These are phyloP conservation scores for Neoascia interrupta DNA, from an alignment of 2,888 invertebrate genomes.

Conservation along the genomic window DNA sequence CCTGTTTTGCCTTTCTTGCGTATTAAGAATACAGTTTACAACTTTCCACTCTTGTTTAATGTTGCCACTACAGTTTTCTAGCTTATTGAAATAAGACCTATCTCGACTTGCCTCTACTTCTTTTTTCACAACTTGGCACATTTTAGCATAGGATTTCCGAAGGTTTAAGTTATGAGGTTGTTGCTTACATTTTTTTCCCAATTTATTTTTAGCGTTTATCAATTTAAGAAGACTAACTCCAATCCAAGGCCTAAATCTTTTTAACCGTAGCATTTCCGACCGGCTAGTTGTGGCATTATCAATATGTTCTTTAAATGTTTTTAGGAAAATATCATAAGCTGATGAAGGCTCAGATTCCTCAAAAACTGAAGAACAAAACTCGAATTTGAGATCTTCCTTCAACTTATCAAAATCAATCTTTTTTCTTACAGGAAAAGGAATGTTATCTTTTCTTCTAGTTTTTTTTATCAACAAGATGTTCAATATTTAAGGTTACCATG, in stretches of 20 bases:
- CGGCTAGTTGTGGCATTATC: background rate
- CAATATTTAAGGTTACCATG: background rate
- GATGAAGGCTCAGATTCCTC: slow-evolving; percentile 8
- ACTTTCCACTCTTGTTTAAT: slow-evolving; percentile 32
- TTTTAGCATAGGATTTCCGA: slow-evolving; percentile 2
- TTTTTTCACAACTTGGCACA: slow-evolving; percentile 16
- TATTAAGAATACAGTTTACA: slow-evolving; percentile 15
- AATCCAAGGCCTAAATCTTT: slow-evolving; percentile 26
- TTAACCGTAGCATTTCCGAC: background rate
- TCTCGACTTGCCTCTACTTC: slow-evolving; percentile 1
- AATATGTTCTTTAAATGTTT: slow-evolving; percentile 22
- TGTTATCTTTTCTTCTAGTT: too few relatives aligned
- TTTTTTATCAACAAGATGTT: too few relatives aligned
- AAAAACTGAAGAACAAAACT: slow-evolving; percentile 15
- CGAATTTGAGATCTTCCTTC: slow-evolving; percentile 2
- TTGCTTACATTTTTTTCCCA: slow-evolving; percentile 10
- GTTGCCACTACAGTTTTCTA: slow-evolving; percentile 10
- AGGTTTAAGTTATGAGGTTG: slow-evolving; percentile 6
- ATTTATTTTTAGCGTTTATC: slow-evolving; percentile 23
- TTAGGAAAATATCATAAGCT: slow-evolving; percentile 26
- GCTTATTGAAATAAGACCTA: slow-evolving; percentile 16
- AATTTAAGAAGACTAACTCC: slow-evolving; percentile 2
- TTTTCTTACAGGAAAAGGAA: background rate
- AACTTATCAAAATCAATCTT: slow-evolving; percentile 13
- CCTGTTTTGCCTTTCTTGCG: background rate